A percentile compares a stretch with the other conserved stretches of the same genome.
Conservation (phyloP, 2,888 invertebrate genomes). For the Cancer borealis region DNA sequence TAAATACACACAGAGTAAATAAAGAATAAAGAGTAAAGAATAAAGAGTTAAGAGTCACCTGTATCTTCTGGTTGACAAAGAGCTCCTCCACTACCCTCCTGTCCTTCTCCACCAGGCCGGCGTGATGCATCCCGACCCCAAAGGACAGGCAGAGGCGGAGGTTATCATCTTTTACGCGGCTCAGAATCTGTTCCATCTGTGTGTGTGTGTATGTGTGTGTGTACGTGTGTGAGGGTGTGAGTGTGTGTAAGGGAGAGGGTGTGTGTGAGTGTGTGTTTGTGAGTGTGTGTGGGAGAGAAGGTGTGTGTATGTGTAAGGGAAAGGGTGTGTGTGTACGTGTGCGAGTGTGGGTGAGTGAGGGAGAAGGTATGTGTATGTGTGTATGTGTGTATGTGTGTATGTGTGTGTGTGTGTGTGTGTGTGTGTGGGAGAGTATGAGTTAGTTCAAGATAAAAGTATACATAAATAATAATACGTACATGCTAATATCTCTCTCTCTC, state of each 20-base stretch:
- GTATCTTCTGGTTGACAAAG: conserved; percentile 96
- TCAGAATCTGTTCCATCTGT: conserved; percentile 86
- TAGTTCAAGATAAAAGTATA: too few species aligned
- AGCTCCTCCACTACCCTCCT: conserved; percentile 94
- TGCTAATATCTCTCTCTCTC: too few species aligned
- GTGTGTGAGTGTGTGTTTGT: too few species aligned
- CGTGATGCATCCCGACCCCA: conserved; percentile 99
- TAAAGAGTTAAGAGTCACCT: conserved; percentile 82
- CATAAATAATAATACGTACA: too few species aligned
- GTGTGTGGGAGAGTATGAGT: too few species aligned
- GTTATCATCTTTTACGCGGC: conserved; percentile 88
- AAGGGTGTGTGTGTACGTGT: neutral
- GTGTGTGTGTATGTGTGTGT: neutral
- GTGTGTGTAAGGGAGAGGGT: too few species aligned
- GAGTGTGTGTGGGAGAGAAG: too few species aligned
- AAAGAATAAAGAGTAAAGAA: too few species aligned
- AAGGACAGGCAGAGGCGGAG: conserved; percentile 95
- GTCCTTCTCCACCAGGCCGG: conserved; percentile 96
- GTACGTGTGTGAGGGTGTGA: neutral
- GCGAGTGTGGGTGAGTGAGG: too few species aligned
- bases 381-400: conserved; percentile 76
- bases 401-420: neutral
- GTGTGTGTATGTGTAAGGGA: too few species aligned
- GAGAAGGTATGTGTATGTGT: too few species aligned
- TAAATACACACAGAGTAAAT: too few species aligned